These are phyloP conservation scores for Scartelaos histophorus DNA, from an alignment of 2,113 vertebrate genomes.

Conservation along the genomic window DNA sequence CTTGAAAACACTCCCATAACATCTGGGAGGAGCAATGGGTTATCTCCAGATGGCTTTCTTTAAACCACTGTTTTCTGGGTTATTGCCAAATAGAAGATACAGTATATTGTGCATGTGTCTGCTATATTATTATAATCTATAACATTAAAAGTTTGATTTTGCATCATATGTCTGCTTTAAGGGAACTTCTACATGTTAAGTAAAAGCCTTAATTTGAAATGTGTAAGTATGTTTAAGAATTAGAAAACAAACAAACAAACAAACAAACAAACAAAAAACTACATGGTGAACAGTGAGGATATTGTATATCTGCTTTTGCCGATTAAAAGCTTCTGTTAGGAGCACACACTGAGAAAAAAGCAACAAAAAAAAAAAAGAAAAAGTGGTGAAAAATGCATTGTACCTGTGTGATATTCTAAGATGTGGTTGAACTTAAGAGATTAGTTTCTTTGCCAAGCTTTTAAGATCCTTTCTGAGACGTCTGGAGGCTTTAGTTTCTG, in stretches of 20 bases:
- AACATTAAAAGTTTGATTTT: no score
- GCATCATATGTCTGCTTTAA: not conserved
- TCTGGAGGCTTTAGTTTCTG: not conserved
- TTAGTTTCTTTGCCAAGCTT: not conserved
- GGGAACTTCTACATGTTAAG: not conserved
- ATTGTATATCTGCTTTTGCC: not conserved
- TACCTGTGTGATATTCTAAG: no score
- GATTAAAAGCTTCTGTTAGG: not conserved
- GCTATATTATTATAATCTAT: no score
- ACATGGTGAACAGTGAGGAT: no score
- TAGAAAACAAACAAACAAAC: no score
- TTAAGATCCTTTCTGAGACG: not conserved
- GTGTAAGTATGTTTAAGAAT: no score
- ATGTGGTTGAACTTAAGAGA: not conserved
- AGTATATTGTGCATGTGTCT: no score
- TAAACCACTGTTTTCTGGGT: not conserved
- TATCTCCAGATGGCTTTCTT: not conserved
- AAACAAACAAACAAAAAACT: no score
- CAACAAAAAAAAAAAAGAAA: no score
- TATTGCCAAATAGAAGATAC: no score
- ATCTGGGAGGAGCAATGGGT: not conserved
- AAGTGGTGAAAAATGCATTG: no score
- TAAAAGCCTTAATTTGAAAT: not conserved
- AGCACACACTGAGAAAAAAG: not conserved
- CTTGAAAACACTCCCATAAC: no score